Conservation (phyloP, 2,888 invertebrate species). For the Acanthosoma haemorrhoidale region DNA sequence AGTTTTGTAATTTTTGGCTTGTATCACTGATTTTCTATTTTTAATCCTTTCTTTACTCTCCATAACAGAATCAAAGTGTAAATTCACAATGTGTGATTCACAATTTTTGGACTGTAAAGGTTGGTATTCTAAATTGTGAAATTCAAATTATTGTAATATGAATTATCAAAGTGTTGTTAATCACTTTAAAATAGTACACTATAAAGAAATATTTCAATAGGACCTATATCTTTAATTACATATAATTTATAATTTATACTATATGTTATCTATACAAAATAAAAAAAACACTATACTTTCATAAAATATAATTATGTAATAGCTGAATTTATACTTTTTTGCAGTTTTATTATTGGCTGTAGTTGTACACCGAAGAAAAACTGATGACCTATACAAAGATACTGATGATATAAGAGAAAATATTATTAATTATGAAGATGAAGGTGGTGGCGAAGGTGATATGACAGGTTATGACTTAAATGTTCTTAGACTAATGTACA, state of each 20-base stretch:
- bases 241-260: neutral
- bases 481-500: slow-evolving; percentile 64
- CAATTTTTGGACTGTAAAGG: too few relatives aligned
- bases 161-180: too few relatives aligned
- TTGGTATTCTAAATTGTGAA: too few relatives aligned
- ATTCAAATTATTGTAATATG: too few relatives aligned
- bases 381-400: slow-evolving; percentile 82
- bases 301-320: neutral
- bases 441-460: slow-evolving; percentile 97
- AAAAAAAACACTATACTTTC: neutral
- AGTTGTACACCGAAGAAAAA: slow-evolving; percentile 79
- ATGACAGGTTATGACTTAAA: slow-evolving; percentile 82
- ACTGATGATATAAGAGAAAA: slow-evolving; percentile 95
- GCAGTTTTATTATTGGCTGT: slow-evolving; percentile 78
- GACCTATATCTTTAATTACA: too few relatives aligned
- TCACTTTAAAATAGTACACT: too few relatives aligned
- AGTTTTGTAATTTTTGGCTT: too few relatives aligned
- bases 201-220: too few relatives aligned
- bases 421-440: slow-evolving; percentile 95
- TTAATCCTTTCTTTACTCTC: too few relatives aligned
- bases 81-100: too few relatives aligned
- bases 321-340: slow-evolving; percentile 43
- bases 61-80: too few relatives aligned
- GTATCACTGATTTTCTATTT: too few relatives aligned
- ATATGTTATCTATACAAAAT: neutral